These are phyloP conservation scores for Balearica regulorum DNA, from an alignment of 2,797 vertebrate species.

Conservation along the genomic window DNA sequence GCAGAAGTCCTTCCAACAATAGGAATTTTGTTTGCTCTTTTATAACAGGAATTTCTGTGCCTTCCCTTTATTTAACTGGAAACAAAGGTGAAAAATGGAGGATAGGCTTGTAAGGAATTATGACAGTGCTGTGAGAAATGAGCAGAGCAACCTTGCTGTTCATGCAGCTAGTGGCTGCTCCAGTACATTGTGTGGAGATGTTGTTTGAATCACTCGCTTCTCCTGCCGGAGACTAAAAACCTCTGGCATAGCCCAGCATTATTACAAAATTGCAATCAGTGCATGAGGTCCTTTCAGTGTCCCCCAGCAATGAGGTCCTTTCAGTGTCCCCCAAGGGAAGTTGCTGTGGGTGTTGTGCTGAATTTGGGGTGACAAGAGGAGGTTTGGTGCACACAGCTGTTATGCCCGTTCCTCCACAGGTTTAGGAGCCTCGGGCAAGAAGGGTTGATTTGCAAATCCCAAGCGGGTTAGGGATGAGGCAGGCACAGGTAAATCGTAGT, in stretches of 20 bases:
- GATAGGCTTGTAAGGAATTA: not conserved
- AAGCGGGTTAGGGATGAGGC: not conserved
- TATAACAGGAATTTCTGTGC: not conserved
- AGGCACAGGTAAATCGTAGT: not conserved
- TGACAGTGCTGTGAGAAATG: not conserved
- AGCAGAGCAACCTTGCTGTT: not conserved
- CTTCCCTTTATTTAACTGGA: not conserved
- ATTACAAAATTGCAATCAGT: not conserved
- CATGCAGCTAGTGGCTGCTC: not conserved
- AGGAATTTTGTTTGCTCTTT: not conserved
- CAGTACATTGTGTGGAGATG: not conserved
- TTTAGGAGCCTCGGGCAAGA: not conserved
- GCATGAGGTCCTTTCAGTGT: not conserved
- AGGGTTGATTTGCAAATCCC: not conserved
- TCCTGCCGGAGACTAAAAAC: not conserved
- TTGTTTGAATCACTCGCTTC: not conserved
- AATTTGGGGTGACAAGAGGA: not conserved
- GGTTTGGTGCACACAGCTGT: not conserved
- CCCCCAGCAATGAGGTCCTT: not conserved
- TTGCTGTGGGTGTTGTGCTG: not conserved
- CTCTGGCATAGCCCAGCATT: not conserved
- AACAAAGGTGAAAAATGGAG: not conserved
- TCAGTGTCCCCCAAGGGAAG: not conserved
- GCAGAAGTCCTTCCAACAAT: not conserved
- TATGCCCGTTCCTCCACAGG: fast-evolving